Conservation (phyloP, 2,113 vertebrate genomes). For the Clupea harengus region DNA sequence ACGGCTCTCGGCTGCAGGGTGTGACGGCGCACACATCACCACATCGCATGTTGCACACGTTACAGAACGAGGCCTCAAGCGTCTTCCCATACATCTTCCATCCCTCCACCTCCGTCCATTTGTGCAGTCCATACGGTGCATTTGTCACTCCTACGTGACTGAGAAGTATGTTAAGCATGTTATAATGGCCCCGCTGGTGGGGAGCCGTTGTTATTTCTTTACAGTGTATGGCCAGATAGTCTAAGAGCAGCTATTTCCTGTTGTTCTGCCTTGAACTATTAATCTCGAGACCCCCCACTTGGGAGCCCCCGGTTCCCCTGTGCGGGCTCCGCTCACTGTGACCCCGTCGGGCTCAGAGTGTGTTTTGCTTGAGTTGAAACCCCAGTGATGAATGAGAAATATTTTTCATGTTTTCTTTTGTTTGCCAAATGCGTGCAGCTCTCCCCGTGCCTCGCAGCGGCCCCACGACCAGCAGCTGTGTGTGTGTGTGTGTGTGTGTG, state of each 20-base stretch:
- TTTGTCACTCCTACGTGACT: background rate
- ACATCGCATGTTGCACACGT: background rate
- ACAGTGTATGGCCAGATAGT: background rate
- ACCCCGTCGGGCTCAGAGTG: background rate
- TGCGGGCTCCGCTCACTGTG: background rate
- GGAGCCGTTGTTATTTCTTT: background rate
- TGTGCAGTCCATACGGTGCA: background rate
- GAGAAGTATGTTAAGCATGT: background rate
- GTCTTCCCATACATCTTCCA: background rate
- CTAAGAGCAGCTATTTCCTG: background rate
- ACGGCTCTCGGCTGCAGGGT: background rate
- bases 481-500: constrained; percentile 47
- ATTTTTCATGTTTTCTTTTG: constrained; percentile 12
- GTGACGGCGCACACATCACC: background rate
- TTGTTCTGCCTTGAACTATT: constrained; percentile 8
- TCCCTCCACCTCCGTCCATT: background rate
- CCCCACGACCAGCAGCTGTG: constrained; percentile 49
- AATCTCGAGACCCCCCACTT: background rate
- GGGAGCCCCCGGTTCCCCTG: background rate
- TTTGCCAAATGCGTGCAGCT: constrained; percentile 5
- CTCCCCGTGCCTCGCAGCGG: constrained; percentile 9
- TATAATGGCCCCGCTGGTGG: background rate
- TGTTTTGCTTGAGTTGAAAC: constrained; percentile 2
- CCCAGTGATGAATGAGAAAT: constrained; percentile 15
- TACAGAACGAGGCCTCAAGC: background rate